Percentiles rank a stretch among this genome's conserved stretches.
phyloP scores from a whole-genome alignment of 2,888 invertebrate genomes.

The Graphium colonna region DNA sequence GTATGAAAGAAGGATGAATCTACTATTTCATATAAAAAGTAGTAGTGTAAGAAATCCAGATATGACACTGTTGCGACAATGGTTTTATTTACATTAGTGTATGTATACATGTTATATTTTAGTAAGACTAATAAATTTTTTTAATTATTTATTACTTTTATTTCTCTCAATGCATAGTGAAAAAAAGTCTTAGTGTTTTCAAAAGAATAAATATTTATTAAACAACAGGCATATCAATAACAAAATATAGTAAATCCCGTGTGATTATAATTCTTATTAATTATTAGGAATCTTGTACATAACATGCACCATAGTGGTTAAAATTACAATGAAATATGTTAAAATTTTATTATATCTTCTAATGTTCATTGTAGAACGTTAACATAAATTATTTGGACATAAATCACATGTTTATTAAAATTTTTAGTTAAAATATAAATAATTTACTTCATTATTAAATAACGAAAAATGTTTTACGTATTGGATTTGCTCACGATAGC shows the following conservation, averaged over 20 bases:
- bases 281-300: slow-evolving; percentile 49
- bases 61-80: not conserved
- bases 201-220: slow-evolving; percentile 22
- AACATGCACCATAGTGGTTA: slow-evolving; percentile 16
- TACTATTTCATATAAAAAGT: not conserved
- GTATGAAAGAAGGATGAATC: not conserved
- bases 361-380: not conserved
- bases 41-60: not conserved
- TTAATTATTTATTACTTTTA: not conserved
- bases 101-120: not conserved
- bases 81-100: slow-evolving; percentile 1
- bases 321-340: slow-evolving; percentile 10
- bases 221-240: slow-evolving; percentile 28
- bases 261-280: slow-evolving; percentile 29
- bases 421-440: too few species aligned
- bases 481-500: too few species aligned
- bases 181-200: slow-evolving; percentile 22
- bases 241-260: slow-evolving; percentile 27
- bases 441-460: not conserved
- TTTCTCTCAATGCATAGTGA: slow-evolving; percentile 8
- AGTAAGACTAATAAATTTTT: not conserved
- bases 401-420: slow-evolving; percentile 4
- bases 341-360: slow-evolving; percentile 1
- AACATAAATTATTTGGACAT: slow-evolving; percentile 18
- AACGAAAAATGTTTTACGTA: not conserved